Base-by-base conservation (phyloP, 2,113 vertebrate genomes). In the Potamarius usumacintae region DNA sequence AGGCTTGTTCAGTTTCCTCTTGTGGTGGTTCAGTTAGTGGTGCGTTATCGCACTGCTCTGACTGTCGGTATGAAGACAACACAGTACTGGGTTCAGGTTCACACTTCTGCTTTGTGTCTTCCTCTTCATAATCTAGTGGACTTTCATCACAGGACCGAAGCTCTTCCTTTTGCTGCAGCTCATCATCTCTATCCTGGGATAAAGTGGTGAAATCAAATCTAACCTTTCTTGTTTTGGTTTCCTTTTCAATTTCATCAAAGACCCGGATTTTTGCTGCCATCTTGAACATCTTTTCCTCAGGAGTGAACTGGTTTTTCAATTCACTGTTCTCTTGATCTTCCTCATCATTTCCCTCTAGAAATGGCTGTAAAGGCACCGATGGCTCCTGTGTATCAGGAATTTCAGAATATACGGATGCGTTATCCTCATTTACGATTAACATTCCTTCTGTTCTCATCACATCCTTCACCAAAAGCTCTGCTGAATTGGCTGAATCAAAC, bases 281-380 rank as follows among this genome's bases (percentile, higher is more conserved):
- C 94, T 99, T 99, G 92, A 99, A 99, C 98, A 99, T 99, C 87
- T 98, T 96, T 88, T 99, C 97, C 84, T 99, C 98, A 0, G 97
- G 97, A 0, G 97, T 99, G 77, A 98, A 95, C 87, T 96, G 96
- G 90, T 95, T 98, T 90, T 92, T 84, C 20, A 89, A 76, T 74
- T 84, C 82, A 80, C 88, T 94, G 25, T 57, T 87, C 42, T 87
- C 83, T 91, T 96, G 58, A 78, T 84, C 85, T 55, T 82, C 65
- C 0, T 79, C 78, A 18, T 42, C 25, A 20, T 95, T 94, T 52
- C 96, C 95, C 0, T 88, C 85, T 53, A 27, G 42, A 63, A 20
- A 52, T 30, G 42, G 74, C 34, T 77, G 14, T 34, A 94, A 90
- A 86, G 92, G 42, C 30, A 89, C 91, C 27, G 93, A 91, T 83